Conservation (phyloP, 2,113 vertebrate species). For the Formicarius rufipectus region DNA sequence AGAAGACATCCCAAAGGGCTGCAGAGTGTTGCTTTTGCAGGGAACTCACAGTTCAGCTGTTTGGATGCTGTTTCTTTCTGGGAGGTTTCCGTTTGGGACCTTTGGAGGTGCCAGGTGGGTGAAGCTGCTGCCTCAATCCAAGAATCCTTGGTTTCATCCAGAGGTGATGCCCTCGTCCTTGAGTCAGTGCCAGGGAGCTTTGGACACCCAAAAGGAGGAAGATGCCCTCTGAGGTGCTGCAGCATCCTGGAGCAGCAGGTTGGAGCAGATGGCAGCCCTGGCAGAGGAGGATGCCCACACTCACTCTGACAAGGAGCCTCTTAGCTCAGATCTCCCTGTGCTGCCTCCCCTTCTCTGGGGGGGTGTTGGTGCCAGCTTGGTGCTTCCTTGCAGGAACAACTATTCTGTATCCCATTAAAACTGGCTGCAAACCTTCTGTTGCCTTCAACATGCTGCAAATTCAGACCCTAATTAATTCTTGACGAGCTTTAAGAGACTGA, state of each 20-base stretch:
- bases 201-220: background rate
- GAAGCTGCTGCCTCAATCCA: fast-evolving
- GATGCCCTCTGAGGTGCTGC: background rate
- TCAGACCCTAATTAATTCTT: background rate
- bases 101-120: background rate
- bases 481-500: background rate
- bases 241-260: background rate
- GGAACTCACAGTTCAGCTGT: background rate
- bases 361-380: background rate
- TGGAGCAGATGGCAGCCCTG: background rate
- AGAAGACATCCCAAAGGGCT: fast-evolving
- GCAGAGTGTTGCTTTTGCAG: background rate
- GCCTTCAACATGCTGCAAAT: background rate
- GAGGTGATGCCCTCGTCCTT: background rate
- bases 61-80: background rate
- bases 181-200: background rate
- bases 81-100: background rate
- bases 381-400: background rate
- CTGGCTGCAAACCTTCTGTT: background rate
- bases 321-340: background rate
- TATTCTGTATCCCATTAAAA: background rate
- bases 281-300: background rate
- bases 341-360: background rate
- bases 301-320: background rate
- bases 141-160: background rate